Base-by-base conservation (phyloP, 1,140 invertebrate genomes). In the Sycophila sp. region DNA sequence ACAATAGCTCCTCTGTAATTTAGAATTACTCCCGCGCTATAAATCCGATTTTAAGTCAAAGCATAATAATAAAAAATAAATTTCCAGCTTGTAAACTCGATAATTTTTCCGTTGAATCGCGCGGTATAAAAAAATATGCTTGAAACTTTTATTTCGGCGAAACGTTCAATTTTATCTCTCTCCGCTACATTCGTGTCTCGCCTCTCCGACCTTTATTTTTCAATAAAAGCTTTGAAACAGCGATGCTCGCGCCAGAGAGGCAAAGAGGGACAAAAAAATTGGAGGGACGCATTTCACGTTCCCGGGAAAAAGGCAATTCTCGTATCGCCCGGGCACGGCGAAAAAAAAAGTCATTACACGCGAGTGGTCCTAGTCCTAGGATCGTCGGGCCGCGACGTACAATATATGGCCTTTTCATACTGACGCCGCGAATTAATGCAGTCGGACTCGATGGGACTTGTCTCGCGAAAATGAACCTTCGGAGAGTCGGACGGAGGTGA, bases 391-490 rank as follows among this genome's bases (percentile, higher is more conserved):
- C n/a, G 51, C 17, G 24, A 13, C 4, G 5, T 42, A 24, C 47
- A 51, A 53, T 60, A 45, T 60, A 40, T 40, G 19, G 13, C 15
- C 4, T n/a, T 47, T 55, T 55, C 49, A 34, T 42, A 51, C 49
- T 22, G 47, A 51, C 47, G 22, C 45, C 49, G 72, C 68, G 74
- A 73, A 78, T 78, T 77, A 77, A 75, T 75, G 73, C 73, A 69
- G 32, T 28, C 28, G 24, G 6, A 19, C 34, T 76, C 72, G 74
- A 77, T 76, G 74, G 71, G 72, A 72, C 72, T 76, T 75, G 75
- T 76, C 74, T 77, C 71, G 69, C 4, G 36, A 15, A 78, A 77
- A 78, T 73, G 71, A 74, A 69, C 65, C 55, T 56, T 60, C 47
- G 38, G 28, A 13, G 2, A n/a, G n/a, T n/a, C n/a, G n/a, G n/a